These are phyloP conservation scores for Astreopora myriophthalma DNA, from an alignment of 64 coral and sea anemone genomes.

Conservation along the genomic window DNA sequence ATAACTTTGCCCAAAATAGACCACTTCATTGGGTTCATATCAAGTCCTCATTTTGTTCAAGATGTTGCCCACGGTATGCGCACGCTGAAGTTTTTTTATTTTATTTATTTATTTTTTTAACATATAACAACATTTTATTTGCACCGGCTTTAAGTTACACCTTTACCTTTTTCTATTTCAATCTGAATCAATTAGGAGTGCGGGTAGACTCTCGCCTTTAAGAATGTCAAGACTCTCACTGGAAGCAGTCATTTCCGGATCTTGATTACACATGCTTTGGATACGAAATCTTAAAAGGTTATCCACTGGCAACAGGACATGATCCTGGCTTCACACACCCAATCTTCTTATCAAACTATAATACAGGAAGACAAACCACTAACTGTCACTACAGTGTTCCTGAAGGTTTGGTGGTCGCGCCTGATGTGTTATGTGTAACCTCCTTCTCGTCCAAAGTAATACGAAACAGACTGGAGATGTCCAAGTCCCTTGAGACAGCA, in stretches of 20 bases:
- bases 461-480: slow-evolving; percentile 41
- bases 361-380: not conserved
- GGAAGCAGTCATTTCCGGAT: slow-evolving; percentile 47
- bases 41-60: too few species aligned
- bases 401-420: not conserved
- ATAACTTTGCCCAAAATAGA: too few species aligned
- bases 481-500: not conserved
- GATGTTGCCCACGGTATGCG: too few species aligned
- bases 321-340: slow-evolving; percentile 55
- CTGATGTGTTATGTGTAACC: slow-evolving; percentile 11
- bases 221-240: not conserved
- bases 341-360: slow-evolving; percentile 27
- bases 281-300: slow-evolving; percentile 18
- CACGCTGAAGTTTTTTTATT: too few species aligned
- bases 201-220: not conserved
- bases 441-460: slow-evolving; percentile 10
- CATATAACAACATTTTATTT: too few species aligned
- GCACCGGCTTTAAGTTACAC: too few species aligned
- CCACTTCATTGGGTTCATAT: too few species aligned
- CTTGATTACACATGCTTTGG: slow-evolving; percentile 39
- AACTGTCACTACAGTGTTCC: slow-evolving; percentile 39
- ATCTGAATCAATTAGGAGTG: not conserved
- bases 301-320: slow-evolving; percentile 16
- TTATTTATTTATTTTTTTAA: too few species aligned
- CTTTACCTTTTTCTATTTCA: too few species aligned